Base-by-base conservation (phyloP, 2,888 invertebrate species). In the Pseudococcus longispinus region DNA sequence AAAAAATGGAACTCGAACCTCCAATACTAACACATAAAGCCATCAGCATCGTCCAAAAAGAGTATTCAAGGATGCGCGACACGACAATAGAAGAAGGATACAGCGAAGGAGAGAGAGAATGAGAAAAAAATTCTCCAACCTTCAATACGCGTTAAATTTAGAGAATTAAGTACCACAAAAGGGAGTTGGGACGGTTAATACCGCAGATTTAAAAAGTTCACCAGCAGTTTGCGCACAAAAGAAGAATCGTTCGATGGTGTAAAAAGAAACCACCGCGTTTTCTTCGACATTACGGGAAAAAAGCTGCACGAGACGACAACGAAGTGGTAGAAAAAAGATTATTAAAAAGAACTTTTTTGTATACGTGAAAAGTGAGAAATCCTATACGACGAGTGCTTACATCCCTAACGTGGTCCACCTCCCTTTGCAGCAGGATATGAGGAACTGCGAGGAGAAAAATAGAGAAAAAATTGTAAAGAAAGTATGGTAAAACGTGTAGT, bases 261-360 rank as follows among this genome's bases (percentile, higher is more conserved):
- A 65, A 65, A n/a, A 65, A 65, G 65, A 65, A 23, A 65, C 65
- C 65, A 65, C 3, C 65, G 65, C 65, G 9, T 65, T 65, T 65
- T 26, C 60, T 23, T 65, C 65, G 11, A 65, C 65, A 15, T 26
- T 11, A 65, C 65, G 11, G 9, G 9, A 23, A 60, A 26, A 26
- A 65, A 55, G 44, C 44, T n/a, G n/a, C 55, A 55, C 55, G 51
- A n/a, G n/a, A n/a, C 55, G 55, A 20, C 20, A 20, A 55, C 20
- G n/a, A 55, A 55, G 11, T 46, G 44, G 26, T 9, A 26, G 11
- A 26, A 65, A 65, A 65, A 26, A 65, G 26, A 65, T 65, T 65
- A 65, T 65, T 65, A 65, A 65, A 65, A 65, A 65, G 65, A 65
- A 65, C 65, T 65, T 26, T 65, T 65, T 37, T 37, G 37, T 26